phyloP scores from a whole-genome alignment of 2,888 invertebrate species.

The Vanessa cardui region DNA sequence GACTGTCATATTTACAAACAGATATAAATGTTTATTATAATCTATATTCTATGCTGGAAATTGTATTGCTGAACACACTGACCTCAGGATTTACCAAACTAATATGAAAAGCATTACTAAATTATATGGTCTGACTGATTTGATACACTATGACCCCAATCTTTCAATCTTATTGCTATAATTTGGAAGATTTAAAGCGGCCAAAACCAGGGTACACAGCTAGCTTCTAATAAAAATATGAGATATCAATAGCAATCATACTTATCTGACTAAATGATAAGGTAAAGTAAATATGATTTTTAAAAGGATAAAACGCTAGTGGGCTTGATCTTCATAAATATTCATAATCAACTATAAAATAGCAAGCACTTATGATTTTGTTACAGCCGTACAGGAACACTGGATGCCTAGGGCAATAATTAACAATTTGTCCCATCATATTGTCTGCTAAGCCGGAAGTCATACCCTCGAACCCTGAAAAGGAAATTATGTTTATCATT shows the following conservation, averaged over 20 bases:
- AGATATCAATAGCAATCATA: not conserved
- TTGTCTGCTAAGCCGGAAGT: constrained; percentile 45
- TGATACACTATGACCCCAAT: no score
- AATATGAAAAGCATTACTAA: no score
- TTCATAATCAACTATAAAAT: constrained; percentile 47
- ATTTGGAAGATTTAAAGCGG: no score
- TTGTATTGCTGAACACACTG: no score
- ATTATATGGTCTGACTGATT: no score
- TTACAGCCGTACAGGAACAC: constrained; percentile 54
- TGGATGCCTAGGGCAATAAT: constrained; percentile 48
- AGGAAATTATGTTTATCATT: constrained; percentile 1
- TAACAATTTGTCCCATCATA: constrained; percentile 44
- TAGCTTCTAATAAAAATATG: no score
- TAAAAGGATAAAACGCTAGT: not conserved
- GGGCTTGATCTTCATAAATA: constrained; percentile 48
- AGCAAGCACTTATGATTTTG: constrained; percentile 45
- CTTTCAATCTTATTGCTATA: no score
- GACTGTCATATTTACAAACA: not conserved
- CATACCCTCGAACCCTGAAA: constrained; percentile 38
- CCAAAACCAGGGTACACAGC: no score
- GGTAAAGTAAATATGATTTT: not conserved
- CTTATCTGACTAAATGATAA: not conserved
- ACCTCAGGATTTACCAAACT: no score
- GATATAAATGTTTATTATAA: no score
- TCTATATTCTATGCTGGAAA: no score